Percentiles rank a stretch among this genome's conserved stretches.
Evolutionary conservation across 2,797 vertebrate species (phyloP).

Genomic region (Linurgus olivaceus): DNA sequence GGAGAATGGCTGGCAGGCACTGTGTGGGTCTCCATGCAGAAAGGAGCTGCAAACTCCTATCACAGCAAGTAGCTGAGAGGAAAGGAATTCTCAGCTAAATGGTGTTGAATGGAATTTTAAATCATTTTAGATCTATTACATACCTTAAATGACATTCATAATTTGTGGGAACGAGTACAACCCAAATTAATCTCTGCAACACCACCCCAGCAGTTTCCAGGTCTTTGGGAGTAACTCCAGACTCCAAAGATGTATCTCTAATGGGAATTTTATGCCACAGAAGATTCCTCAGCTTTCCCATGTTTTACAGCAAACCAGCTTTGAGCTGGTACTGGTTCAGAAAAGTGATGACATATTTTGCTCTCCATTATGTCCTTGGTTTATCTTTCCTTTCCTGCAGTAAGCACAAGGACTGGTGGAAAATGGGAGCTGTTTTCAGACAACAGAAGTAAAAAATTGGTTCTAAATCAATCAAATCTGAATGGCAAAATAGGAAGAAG

Average conservation of each 20-base stretch:
- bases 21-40: not conserved
- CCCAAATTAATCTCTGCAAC: not conserved
- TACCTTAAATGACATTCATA: not conserved
- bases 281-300: not conserved
- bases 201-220: not conserved
- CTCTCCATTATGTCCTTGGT: not conserved
- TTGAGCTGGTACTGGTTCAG: not conserved
- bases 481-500: not conserved
- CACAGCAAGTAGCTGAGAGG: not conserved
- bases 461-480: not conserved
- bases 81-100: not conserved
- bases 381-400: not conserved
- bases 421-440: not conserved
- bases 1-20: conserved; percentile 17
- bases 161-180: not conserved
- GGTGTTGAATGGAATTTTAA: not conserved
- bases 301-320: not conserved
- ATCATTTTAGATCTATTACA: not conserved
- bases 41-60: not conserved
- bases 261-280: not conserved
- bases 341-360: not conserved
- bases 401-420: not conserved
- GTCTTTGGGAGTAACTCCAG: not conserved
- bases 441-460: not conserved
- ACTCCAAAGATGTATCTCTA: not conserved